Evolutionary conservation across 2,797 vertebrate species (phyloP), one percentile per base, ranked within the genome.

Genomic region (Myotis findleyi): DNA sequence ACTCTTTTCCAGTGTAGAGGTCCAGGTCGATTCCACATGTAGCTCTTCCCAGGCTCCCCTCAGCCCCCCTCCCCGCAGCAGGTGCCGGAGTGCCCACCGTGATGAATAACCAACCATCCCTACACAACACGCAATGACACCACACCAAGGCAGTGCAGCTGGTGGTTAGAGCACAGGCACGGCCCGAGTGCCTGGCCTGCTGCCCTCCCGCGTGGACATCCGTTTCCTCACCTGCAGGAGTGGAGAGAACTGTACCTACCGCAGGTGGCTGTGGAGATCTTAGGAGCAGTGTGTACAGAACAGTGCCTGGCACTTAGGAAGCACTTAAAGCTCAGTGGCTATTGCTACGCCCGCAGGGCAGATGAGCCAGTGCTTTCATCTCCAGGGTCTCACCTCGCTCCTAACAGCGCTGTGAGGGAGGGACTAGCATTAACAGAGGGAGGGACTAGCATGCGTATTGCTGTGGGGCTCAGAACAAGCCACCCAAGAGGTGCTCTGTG

Each of bases 41-140:
- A 23, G 36, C 64, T 25, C 20, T 85, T 51, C 55, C 33, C 12
- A 2, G 53, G 55, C 44, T 47, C 75, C 20, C 25, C 57, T 41
- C 11, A 10, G 2, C 5, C 44, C 12, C 3, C 25, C 23, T 47
- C 62, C 30, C 30, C 2, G 0, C 1, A 14, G 44, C 7, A 33
- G 36, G 23, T 11, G 27, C 2, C 0, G 59, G 20, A 41, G 68
- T 6, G 16, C 23, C 30, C 47, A 33, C 10, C 20, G 5, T 0
- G 17, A 66, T 1, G 30, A 47, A 7, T 20, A 6, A 16, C 27
- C 9, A n/a, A 3, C 62, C 62, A n/a, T 27, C 7, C 23, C 77
- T 13, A 55, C 2, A 30, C 25, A 83, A 41, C 38, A 33, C 0
- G 16, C 17, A 14, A 7, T 2, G 30, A n/a, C 6, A 7, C 7